phyloP scores from a whole-genome alignment of 2,888 invertebrate species.

The Ischnus inquisitorius region DNA sequence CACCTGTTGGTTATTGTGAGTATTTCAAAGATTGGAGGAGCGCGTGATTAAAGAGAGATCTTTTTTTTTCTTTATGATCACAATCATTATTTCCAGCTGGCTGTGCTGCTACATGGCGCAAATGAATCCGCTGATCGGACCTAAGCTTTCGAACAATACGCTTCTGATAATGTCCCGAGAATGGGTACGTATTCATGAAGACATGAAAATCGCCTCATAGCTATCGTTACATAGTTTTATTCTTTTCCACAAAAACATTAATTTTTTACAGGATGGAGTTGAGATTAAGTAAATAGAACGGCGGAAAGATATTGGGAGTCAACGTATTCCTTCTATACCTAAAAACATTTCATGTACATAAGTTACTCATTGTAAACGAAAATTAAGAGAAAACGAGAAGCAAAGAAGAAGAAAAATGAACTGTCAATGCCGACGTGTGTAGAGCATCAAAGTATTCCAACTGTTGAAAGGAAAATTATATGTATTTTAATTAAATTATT shows the following conservation, averaged over 20 bases:
- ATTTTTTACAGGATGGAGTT: slow-evolving; percentile 55
- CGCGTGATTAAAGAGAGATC: slow-evolving; percentile 7
- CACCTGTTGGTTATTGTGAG: slow-evolving; percentile 97
- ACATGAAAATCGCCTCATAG: neutral
- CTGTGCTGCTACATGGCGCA: slow-evolving; percentile 96
- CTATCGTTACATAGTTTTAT: neutral
- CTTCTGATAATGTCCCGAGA: slow-evolving; percentile 92
- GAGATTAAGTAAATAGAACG: slow-evolving; percentile 27
- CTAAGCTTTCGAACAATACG: slow-evolving; percentile 90
- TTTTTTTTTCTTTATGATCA: slow-evolving; percentile 19
- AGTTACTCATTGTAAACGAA: slow-evolving; percentile 54
- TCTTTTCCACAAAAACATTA: neutral
- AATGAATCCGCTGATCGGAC: slow-evolving; percentile 97
- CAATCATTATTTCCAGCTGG: slow-evolving; percentile 88
- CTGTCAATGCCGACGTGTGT: slow-evolving; percentile 44
- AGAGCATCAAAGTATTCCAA: slow-evolving; percentile 54
- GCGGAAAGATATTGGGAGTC: neutral
- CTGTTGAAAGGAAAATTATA: slow-evolving; percentile 39
- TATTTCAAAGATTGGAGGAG: slow-evolving; percentile 80
- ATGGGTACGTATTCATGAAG: slow-evolving; percentile 88
- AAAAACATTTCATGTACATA: slow-evolving; percentile 61
- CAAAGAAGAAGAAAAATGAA: slow-evolving; percentile 11
- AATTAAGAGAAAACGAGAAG: slow-evolving; percentile 10
- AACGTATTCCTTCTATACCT: slow-evolving; percentile 16
- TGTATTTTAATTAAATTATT: slow-evolving; percentile 50